These are phyloP conservation scores for Oopsacas minuta DNA, from an alignment of 37 sponge, comb jelly and placozoan species.

Conservation along the genomic window DNA sequence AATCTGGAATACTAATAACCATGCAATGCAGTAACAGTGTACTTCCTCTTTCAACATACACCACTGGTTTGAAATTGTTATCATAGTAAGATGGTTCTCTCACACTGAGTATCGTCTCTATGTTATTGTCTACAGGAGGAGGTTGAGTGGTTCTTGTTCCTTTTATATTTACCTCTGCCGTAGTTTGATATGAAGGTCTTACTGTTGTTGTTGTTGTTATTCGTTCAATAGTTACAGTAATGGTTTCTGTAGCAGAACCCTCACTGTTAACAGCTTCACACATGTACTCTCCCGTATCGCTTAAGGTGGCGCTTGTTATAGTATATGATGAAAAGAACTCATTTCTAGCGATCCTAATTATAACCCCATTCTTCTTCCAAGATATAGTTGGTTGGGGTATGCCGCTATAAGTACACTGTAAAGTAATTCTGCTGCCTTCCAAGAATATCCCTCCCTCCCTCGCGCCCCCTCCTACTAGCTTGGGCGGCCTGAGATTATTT, in stretches of 20 bases:
- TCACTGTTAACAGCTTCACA: background rate
- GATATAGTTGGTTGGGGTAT: background rate
- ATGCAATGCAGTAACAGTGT: background rate
- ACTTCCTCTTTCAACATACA: background rate
- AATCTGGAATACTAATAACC: background rate
- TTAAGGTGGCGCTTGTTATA: background rate
- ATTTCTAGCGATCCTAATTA: background rate
- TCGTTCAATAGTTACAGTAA: background rate
- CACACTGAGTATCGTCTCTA: background rate
- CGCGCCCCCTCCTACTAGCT: background rate
- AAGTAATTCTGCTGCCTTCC: background rate
- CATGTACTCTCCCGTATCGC: background rate
- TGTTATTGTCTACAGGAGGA: background rate
- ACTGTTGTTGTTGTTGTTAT: background rate
- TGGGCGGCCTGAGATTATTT: background rate
- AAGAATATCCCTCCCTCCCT: background rate
- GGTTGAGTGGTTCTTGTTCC: background rate
- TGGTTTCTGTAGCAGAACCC: background rate
- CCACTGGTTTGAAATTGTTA: background rate
- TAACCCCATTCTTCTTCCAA: background rate
- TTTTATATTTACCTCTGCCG: background rate
- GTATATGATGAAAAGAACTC: background rate
- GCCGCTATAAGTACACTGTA: background rate
- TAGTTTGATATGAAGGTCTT: background rate
- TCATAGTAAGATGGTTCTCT: background rate